These are phyloP conservation scores for Hyles vespertilio DNA, from an alignment of 1,140 invertebrate genomes.

Conservation along the genomic window DNA sequence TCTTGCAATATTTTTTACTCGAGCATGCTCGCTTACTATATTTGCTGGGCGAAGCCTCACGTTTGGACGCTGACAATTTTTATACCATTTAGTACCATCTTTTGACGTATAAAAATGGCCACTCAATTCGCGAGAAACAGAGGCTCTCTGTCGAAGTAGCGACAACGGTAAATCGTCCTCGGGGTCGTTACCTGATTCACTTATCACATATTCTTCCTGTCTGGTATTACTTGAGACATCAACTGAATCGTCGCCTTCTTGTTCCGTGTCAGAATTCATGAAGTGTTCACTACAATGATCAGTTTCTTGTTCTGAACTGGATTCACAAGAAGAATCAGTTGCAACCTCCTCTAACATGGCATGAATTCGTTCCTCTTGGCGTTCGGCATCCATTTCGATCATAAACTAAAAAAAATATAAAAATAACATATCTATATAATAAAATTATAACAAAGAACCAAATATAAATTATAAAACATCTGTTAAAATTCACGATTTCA, in stretches of 20 bases:
- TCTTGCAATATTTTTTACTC: constrained; percentile 12
- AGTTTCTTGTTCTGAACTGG: constrained; percentile 9
- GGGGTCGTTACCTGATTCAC: constrained; percentile 6
- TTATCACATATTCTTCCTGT: constrained; percentile 4
- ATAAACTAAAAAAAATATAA: constrained; percentile 6
- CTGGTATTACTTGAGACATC: constrained; percentile 4
- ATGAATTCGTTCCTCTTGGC: neutral
- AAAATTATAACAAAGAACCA: neutral
- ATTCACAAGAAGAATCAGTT: constrained; percentile 6
- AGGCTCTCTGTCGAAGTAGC: neutral
- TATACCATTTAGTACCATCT: constrained; percentile 12
- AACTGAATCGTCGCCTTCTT: constrained; percentile 8
- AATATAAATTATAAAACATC: neutral
- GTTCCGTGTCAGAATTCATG: constrained; percentile 4
- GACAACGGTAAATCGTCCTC: constrained; percentile 8
- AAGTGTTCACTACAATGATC: constrained; percentile 7
- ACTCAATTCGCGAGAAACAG: constrained; percentile 5
- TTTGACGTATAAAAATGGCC: constrained; percentile 12
- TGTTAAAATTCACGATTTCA: neutral
- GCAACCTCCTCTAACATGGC: constrained; percentile 1
- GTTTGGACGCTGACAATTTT: constrained; percentile 14
- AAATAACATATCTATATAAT: neutral
- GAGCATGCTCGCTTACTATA: constrained; percentile 12
- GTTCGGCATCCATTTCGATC: neutral
- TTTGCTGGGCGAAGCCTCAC: constrained; percentile 14